Base-by-base conservation (phyloP, 1,140 invertebrate species). In the Cyphomyrmex costatus region DNA sequence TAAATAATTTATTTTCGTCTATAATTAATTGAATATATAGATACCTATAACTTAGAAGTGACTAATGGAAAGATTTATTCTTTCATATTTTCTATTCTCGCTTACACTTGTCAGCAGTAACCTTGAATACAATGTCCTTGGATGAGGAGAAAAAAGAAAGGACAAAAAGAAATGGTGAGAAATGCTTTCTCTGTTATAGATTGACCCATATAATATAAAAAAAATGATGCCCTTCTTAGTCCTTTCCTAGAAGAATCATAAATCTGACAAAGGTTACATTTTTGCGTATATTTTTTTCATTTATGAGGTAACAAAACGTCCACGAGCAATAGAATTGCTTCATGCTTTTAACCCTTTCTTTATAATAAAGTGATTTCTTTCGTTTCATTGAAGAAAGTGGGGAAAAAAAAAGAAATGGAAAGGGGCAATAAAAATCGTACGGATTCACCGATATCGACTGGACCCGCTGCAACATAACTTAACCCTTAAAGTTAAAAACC, bases 301-400 rank as follows among this genome's bases (percentile, higher is more conserved):
- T 49, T 33, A 82, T 8, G 24, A 14, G 85, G 53, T 61, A 87
- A 79, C 58, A 36, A n/a, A 36, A 10, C 4, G 14, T 27, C 12
- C 3, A 24, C n/a, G 1, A 56, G 14, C 27, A 53, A 33, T 85
- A 89, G 61, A 86, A 89, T 93, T 93, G 89, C 87, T 92, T 93
- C 85, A 90, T 84, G 88, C 89, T 89, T 60, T 90, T 91, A 92
- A 94, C 88, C 92, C 93, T 93, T 93, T 93, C 86, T 58, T 42
- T 30, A 88, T 86, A 91, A 90, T 94, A 92, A 93, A 95, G 92
- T 93, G 93, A 93, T 94, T 61, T 94, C 92, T 8, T 88, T 58
- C 65, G 53, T 79, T 86, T 60, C n/a, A 74, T 19, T 27, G n/a
- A 53, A 30, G 33, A 70, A 71, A 87, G 24, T 12, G 19, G n/a